Base-by-base conservation (phyloP, 2,797 vertebrate genomes). In the Buphagus erythrorhynchus region DNA sequence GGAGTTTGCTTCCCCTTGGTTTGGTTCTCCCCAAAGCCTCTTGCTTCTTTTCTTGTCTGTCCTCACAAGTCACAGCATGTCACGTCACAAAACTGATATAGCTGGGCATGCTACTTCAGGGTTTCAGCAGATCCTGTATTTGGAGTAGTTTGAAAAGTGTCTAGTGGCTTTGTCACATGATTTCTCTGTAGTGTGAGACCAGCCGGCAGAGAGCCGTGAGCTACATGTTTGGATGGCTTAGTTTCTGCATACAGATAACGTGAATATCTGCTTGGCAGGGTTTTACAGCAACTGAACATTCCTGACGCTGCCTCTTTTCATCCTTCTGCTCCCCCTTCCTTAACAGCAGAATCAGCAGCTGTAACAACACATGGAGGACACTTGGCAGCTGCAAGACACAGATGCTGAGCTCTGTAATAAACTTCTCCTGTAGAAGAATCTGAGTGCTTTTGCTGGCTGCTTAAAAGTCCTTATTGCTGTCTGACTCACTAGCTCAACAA, bases 321-420 rank as follows among this genome's bases (percentile, higher is more conserved):
- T 94, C 97, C 97, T 98, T 97, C 97, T 98, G 97, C 97, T 97
- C 97, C 66, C 68, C 86, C 96, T 98, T 98, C 96, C 96, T 87
- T 92, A 91, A 95, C 97, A 95, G 96, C 96, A 97, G 76, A 68
- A 86, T 97, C 69, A 96, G 98, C 98, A 98, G 98, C 98, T 98
- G 98, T 97, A 93, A 95, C 95, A 98, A 98, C 98, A 98, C 98
- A 98, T 98, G 98, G 98, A 98, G 96, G 90, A 92, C 90, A 96
- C 96, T 98, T 97, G 98, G 97, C 98, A 98, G 98, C 98, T 98
- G 98, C 97, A 91, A 97, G 96, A 94, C 98, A 94, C 98, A 98
- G 98, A 98, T 98, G 98, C 98, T 97, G 96, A 94, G 95, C 96
- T 96, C 95, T 45, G 86, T 95, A 97, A 97, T 97, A 97, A 88